Evolutionary conservation across 2,113 vertebrate genomes (phyloP), one percentile per base, ranked within the genome.

Genomic region (Ondatra zibethicus): DNA sequence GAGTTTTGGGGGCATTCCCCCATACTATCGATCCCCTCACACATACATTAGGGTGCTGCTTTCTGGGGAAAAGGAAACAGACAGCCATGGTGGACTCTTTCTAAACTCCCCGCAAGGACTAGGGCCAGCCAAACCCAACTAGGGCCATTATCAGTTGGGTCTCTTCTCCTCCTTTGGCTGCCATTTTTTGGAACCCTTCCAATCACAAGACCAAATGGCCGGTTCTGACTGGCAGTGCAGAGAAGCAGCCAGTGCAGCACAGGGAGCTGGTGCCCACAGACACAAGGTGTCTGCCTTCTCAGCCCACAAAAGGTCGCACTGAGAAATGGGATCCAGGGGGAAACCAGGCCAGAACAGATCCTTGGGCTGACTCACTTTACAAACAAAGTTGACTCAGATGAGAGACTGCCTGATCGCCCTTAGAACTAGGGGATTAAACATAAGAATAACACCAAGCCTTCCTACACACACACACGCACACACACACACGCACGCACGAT

Each of bases 301-400:
- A 14, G 7, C 50, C 39, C 73, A 95, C 50, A 77, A 78, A 95
- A 84, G 87, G 93, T 50, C 39, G 68, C 84, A 86, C 84, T 75
- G 92, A 78, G 96, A 96, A 97, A 97, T 52, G 45, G 9, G 81
- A 96, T 55, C 97, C 96, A 94, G 87, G 73, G 91, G 82, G 92
- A 97, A 93, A 94, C 6, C 9, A 75, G 96, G 85, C 95, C 95
- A 92, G 86, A 91, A 93, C 0, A 91, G 94, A 88, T 91, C 73
- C 86, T 93, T 73, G 7, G 45, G 81, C 88, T 84, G 81, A 94
- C 77, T 97, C 81, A 89, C 47, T 96, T 96, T 36, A 94, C 39
- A 96, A 96, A 97, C 91, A 95, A 92, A 70, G 89, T 68, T 66
- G 90, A 96, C 91, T 94, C 81, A 92, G 92, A 96, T 93, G 61